Evolutionary conservation across 2,888 invertebrate genomes (phyloP).

Genomic region (Invenusta paracnida): DNA sequence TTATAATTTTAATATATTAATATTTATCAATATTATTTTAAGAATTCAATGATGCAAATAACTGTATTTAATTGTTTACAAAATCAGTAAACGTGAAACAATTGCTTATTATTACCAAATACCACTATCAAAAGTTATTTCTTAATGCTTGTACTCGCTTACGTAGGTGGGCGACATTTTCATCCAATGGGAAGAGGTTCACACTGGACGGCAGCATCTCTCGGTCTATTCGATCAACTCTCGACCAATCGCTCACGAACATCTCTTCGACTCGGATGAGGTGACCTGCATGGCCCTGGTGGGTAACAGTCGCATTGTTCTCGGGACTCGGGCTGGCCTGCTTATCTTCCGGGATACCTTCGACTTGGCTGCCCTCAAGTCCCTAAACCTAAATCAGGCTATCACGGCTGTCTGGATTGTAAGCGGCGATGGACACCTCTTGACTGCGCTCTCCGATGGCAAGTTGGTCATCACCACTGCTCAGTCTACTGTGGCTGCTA

Average conservation of each 20-base stretch:
- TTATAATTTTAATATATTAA: no score
- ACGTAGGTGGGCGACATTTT: background rate
- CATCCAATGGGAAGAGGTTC: background rate
- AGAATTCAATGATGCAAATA: no score
- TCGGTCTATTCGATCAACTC: background rate
- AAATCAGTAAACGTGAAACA: no score
- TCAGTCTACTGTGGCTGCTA: background rate
- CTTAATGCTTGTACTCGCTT: no score
- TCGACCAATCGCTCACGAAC: background rate
- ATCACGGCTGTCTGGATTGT: background rate
- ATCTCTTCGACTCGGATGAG: background rate
- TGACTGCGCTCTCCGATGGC: constrained; percentile 66
- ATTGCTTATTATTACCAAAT: no score
- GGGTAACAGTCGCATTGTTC: background rate
- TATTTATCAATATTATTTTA: no score
- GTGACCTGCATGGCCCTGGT: background rate
- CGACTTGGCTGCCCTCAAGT: background rate
- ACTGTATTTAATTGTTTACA: no score
- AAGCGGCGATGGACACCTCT: constrained; percentile 59
- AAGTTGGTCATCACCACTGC: constrained; percentile 58
- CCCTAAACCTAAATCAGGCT: background rate
- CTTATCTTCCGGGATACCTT: background rate
- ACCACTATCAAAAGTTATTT: no score
- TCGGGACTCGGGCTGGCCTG: background rate
- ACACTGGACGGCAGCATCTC: background rate